Conservation (phyloP, 2,113 vertebrate species). For the Proteles cristata region DNA sequence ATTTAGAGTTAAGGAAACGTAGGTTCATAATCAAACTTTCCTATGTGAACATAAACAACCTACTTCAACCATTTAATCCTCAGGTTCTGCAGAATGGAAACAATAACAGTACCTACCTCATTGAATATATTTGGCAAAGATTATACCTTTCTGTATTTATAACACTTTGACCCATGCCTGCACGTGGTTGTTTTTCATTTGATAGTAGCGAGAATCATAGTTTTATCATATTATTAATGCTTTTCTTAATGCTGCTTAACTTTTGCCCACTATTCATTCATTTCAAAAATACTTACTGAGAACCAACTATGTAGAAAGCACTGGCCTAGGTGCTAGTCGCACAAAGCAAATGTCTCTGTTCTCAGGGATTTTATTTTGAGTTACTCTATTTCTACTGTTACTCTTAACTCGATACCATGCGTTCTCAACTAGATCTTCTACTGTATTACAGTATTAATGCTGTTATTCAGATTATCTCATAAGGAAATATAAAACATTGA, state of each 20-base stretch:
- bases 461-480: neutral
- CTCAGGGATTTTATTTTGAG: neutral
- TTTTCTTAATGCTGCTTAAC: neutral
- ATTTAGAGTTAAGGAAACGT: neutral
- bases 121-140: neutral
- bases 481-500: neutral
- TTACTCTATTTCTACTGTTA: neutral
- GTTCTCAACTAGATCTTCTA: neutral
- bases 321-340: accelerated
- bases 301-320: neutral
- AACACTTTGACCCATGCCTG: neutral
- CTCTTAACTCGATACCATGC: neutral
- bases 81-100: neutral
- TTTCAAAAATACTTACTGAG: neutral
- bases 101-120: neutral
- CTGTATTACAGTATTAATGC: neutral
- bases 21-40: neutral
- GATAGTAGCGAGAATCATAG: neutral
- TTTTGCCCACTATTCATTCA: neutral
- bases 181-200: neutral
- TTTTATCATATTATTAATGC: neutral
- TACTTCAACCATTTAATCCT: neutral
- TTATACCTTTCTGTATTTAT: neutral
- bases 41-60: neutral
- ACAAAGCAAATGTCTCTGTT: neutral